Evolutionary conservation across 2,888 invertebrate species (phyloP).

Genomic region (Papilio demoleus): DNA sequence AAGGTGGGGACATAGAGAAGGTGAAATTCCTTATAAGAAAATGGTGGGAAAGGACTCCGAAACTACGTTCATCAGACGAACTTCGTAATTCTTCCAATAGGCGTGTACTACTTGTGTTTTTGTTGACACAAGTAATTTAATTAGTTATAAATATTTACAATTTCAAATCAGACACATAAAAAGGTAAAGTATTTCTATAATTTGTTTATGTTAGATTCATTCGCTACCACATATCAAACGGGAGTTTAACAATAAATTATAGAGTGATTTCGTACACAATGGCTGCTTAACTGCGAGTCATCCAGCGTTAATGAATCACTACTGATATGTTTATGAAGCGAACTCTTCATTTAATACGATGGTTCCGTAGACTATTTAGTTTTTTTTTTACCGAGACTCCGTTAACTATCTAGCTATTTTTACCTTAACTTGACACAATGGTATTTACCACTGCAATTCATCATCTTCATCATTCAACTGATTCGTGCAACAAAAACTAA

Average conservation of each 20-base stretch:
- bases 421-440: no score
- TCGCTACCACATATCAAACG: slow-evolving; percentile 44
- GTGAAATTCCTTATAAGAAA: no score
- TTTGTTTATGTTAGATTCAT: slow-evolving; percentile 25
- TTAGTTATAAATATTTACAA: no score
- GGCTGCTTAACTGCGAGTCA: slow-evolving; percentile 51
- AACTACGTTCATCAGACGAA: no score
- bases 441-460: no score
- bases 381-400: not conserved
- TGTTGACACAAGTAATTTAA: no score
- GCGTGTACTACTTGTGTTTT: no score
- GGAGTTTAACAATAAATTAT: slow-evolving; percentile 63
- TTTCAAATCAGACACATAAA: slow-evolving; percentile 7
- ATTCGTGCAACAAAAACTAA: slow-evolving; percentile 43
- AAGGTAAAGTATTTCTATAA: slow-evolving; percentile 15
- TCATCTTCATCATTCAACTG: not conserved
- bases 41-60: no score
- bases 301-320: slow-evolving; percentile 50
- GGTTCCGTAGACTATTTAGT: slow-evolving; percentile 41
- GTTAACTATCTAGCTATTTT: no score
- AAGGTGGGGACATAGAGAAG: no score
- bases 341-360: not conserved
- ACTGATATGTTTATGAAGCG: slow-evolving; percentile 24
- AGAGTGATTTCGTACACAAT: slow-evolving; percentile 52
- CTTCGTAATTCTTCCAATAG: no score